Conservation (phyloP, 2,797 vertebrate species). For the Microchirus variegatus region DNA sequence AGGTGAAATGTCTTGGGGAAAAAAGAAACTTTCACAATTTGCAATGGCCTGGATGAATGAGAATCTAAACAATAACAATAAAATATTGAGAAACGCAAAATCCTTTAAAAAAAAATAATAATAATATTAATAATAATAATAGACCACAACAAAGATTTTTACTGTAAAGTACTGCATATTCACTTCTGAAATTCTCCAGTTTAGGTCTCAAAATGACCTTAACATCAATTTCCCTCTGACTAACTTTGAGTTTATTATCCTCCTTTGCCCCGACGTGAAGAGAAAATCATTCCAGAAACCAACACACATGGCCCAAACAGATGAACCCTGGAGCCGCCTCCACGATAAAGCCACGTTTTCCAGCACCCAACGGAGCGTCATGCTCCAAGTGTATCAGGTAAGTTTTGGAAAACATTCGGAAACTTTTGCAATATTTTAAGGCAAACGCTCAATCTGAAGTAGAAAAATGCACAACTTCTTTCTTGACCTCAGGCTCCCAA, state of each 20-base stretch:
- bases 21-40: too few relatives aligned
- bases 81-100: too few relatives aligned
- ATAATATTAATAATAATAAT: too few relatives aligned
- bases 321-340: slow-evolving; percentile 86
- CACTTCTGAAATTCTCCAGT: too few relatives aligned
- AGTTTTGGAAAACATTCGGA: not conserved
- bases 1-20: too few relatives aligned
- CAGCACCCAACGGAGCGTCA: slow-evolving; percentile 68
- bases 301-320: slow-evolving; percentile 77
- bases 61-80: too few relatives aligned
- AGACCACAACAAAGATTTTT: too few relatives aligned
- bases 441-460: too few relatives aligned
- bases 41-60: too few relatives aligned
- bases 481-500: slow-evolving; percentile 65
- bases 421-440: not conserved
- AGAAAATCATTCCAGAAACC: slow-evolving; percentile 60
- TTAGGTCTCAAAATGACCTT: too few relatives aligned
- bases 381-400: slow-evolving; percentile 74
- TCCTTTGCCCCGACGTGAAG: slow-evolving; percentile 54
- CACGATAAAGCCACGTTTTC: slow-evolving; percentile 69
- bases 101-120: too few relatives aligned
- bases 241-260: not conserved
- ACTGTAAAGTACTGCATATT: too few relatives aligned
- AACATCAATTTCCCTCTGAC: not conserved
- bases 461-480: not conserved